Base-by-base conservation (phyloP, 2,113 vertebrate species). In the Neomonachus schauinslandi region DNA sequence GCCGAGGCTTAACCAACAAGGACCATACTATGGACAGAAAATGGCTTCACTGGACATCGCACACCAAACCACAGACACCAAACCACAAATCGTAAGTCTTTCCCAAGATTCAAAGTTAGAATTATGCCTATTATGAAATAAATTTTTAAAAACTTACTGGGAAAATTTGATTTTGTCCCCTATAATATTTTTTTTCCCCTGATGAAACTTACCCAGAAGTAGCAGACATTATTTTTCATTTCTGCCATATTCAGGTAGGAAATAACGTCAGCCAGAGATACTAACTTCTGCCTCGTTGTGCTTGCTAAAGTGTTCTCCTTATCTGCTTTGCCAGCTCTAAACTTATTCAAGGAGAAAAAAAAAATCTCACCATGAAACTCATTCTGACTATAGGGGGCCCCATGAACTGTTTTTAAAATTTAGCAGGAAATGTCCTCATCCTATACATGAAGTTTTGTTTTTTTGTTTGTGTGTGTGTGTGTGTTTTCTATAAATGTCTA, bases 271-370 rank as follows among this genome's bases (percentile, higher is more conserved):
- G 94, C 55, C 82, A 89, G 97, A 95, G 94, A 95, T 94, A 98
- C 94, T 94, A 94, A 80, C 65, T 72, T 85, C 94, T 13, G 55
- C 80, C 97, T 98, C 98, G 97, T 97, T 97, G 97, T 98, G 97
- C 96, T 97, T 98, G 97, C 96, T 95, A 97, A 98, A 98, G 89
- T 39, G 33, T 95, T 97, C 98, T 98, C 97, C 98, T 98, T 99
- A 98, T 98, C 98, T 98, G 95, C 97, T 84, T 92, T 94, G 94
- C 94, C 96, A 96, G 74, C 96, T 63, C 89, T 93, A 91, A 97
- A 98, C 95, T 98, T 98, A 88, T 92, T 97, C 94, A 97, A 98
- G 94, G 83, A 95, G 91, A 77, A 77, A 91, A 49, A 95, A 95
- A 93, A 98, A 97, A 98, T 96, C 98, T 97, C 94, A 86, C 98